Conservation (phyloP, 1,140 invertebrate genomes). For the Holotrichia oblita region DNA sequence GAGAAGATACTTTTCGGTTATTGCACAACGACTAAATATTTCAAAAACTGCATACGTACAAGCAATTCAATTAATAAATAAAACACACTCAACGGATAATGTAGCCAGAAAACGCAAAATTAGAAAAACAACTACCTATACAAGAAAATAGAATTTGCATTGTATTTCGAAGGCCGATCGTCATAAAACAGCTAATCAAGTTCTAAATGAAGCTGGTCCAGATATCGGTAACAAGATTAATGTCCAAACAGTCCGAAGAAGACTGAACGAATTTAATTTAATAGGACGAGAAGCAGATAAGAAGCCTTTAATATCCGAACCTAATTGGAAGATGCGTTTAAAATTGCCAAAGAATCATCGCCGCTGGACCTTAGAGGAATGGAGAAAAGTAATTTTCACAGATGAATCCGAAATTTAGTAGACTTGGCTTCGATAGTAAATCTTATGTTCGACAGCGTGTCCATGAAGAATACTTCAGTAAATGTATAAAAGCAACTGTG, state of each 20-base stretch:
- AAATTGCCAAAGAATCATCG: background rate
- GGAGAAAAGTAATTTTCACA: too few relatives aligned
- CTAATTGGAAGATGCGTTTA: too few relatives aligned
- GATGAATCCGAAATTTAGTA: too few relatives aligned
- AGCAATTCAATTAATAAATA: background rate
- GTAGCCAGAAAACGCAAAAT: too few relatives aligned
- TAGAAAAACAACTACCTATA: background rate
- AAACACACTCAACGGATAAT: too few relatives aligned
- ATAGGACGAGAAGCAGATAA: background rate
- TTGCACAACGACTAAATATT: background rate
- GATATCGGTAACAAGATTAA: background rate
- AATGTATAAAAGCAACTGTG: conserved; percentile 2
- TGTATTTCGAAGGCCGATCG: background rate
- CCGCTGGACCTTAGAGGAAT: too few relatives aligned
- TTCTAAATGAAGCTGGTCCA: background rate
- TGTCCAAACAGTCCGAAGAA: background rate
- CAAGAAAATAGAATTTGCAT: background rate
- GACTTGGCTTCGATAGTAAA: background rate
- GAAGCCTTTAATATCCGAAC: too few relatives aligned
- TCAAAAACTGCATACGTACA: background rate
- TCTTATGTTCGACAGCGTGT: background rate
- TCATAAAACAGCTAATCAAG: background rate
- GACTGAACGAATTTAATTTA: background rate
- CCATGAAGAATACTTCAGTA: background rate
- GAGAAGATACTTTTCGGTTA: background rate